Base-by-base conservation (phyloP, 2,113 vertebrate genomes). In the Ameiurus melas region DNA sequence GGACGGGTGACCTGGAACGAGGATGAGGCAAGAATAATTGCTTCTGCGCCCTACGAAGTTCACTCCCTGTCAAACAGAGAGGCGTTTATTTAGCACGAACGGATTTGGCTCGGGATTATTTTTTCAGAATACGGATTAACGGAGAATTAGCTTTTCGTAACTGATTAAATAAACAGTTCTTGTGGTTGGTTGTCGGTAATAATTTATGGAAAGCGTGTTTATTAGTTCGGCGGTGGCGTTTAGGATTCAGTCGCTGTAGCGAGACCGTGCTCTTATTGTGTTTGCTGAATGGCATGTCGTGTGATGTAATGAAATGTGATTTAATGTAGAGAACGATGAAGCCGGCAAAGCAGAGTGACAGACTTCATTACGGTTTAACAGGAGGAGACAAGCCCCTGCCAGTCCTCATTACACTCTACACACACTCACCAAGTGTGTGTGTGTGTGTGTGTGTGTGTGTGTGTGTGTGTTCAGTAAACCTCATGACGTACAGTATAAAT, bases 311-410 rank as follows among this genome's bases (percentile, higher is more conserved):
- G 86, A 51, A 78, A 84, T 88, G 82, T 75, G 70, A 88, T 77
- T 75, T 84, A 88, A 84, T 25, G 55, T 64, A 90, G 77, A 75
- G 86, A 86, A 88, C 71, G 86, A 87, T 88, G 62, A 87, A 51
- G 81, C 68, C 2, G 12, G 66, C 55, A 20, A 33, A 73, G 86
- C 60, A n/a, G 86, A 88, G 87, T 88, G 87, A 88, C 87, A 88
- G 81, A 84, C 70, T 84, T 88, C 82, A 84, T 88, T 84, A 88
- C 55, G 87, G 30, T 87, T 55, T 85, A 90, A 64, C 68, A 60
- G 51, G 58, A 53, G 84, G 81, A 83, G 51, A 83, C 53, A 64
- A 83, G 77, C 70, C 57, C 86, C 82, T 90, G 25, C 60, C 47
- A 85, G 73, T 79, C 51, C 87, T 87, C 12, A 84, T 88, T 88